Percentiles rank a stretch among this genome's conserved stretches.
Evolutionary conservation across 2,113 vertebrate species (phyloP).

Genomic region (Eonycteris spelaea): DNA sequence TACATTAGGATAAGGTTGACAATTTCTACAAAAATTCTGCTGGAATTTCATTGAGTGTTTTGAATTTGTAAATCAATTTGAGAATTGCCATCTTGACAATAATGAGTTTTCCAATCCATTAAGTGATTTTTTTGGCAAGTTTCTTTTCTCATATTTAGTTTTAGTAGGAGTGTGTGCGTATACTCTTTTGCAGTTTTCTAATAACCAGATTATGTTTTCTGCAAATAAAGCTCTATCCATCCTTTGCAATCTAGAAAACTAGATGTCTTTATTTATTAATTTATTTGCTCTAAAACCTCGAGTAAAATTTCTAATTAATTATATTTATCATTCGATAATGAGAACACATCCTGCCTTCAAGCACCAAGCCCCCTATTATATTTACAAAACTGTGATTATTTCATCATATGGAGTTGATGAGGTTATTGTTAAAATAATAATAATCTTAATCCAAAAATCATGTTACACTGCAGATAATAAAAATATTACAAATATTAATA

Average conservation of each 20-base stretch:
- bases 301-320: neutral
- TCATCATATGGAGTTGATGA: neutral
- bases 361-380: neutral
- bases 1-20: neutral
- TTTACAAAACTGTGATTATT: neutral
- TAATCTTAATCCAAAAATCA: neutral
- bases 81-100: neutral
- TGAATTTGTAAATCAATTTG: neutral
- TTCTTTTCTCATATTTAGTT: neutral
- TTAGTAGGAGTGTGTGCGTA: neutral
- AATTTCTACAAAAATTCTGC: neutral
- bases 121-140: neutral
- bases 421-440: neutral
- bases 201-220: neutral
- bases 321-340: neutral
- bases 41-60: neutral
- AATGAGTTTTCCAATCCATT: neutral
- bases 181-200: neutral
- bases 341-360: neutral
- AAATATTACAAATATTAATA: neutral
- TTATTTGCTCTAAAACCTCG: neutral
- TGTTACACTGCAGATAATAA: neutral
- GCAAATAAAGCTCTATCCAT: neutral
- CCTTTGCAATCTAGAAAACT: neutral
- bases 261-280: neutral